These are phyloP conservation scores for Psephotus haematonotus DNA, from an alignment of 2,113 vertebrate species.

Conservation along the genomic window DNA sequence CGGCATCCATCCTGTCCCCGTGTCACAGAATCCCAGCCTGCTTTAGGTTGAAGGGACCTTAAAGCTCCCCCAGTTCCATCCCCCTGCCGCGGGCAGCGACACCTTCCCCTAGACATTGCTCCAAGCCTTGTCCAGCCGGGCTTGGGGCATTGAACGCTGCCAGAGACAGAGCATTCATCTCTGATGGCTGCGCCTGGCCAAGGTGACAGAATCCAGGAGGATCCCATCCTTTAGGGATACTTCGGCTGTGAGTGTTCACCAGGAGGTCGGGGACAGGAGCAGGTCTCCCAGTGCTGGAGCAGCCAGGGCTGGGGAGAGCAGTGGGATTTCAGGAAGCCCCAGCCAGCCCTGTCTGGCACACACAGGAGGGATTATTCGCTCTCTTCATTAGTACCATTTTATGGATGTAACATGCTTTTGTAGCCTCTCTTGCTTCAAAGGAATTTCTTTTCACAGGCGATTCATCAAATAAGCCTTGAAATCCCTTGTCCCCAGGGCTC, in stretches of 20 bases:
- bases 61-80: background rate
- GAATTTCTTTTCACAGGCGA: background rate
- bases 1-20: fast-evolving
- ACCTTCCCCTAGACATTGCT: background rate
- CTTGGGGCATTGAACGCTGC: background rate
- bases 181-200: background rate
- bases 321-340: background rate
- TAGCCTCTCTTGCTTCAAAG: background rate
- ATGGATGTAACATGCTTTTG: background rate
- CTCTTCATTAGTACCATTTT: background rate
- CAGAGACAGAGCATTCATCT: background rate
- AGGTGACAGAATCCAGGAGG: background rate
- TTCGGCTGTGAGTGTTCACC: background rate
- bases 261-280: fast-evolving
- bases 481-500: background rate
- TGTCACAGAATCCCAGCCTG: background rate
- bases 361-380: background rate
- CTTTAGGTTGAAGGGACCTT: background rate
- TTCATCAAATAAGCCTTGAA: background rate
- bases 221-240: background rate
- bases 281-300: fast-evolving
- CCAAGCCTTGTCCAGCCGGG: background rate
- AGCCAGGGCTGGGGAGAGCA: fast-evolving
- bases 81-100: no score
- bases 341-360: fast-evolving